phyloP scores from a whole-genome alignment of 2,797 vertebrate species.

The Tenualosa thibaudeaui region DNA sequence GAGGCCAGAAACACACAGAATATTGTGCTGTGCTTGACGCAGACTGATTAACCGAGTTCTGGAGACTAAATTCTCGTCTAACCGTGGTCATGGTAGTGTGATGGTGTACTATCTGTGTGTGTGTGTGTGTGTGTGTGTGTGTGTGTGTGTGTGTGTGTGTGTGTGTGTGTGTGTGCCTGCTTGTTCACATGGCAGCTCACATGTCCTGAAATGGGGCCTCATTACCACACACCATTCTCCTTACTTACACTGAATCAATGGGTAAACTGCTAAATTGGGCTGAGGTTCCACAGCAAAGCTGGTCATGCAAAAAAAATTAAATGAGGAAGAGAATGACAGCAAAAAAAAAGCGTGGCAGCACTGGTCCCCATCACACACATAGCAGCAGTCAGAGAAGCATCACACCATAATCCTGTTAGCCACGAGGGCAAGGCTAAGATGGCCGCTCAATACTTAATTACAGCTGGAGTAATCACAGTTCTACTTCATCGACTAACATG shows the following conservation, averaged over 20 bases:
- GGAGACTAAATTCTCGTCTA: neutral
- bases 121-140: conserved; percentile 31
- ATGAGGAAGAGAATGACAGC: neutral
- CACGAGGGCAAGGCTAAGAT: conserved; percentile 19
- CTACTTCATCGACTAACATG: conserved; percentile 24
- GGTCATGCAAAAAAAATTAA: neutral
- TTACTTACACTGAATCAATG: neutral
- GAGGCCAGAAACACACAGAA: neutral
- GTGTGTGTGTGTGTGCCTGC: conserved; percentile 19
- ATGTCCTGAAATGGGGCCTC: neutral
- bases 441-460: conserved; percentile 23
- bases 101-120: neutral
- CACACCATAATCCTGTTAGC: conserved; percentile 3
- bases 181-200: neutral
- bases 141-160: conserved; percentile 34
- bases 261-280: neutral
- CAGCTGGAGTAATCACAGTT: conserved; percentile 21
- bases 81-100: neutral
- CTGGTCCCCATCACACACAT: neutral
- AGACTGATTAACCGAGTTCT: conserved; percentile 13
- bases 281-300: neutral
- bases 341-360: neutral
- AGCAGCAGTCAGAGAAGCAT: neutral
- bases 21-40: neutral
- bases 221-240: neutral